Percentiles rank a stretch among this genome's conserved stretches.
Conservation (phyloP, 1,140 invertebrate species). For the Brachionus paranguensis region DNA sequence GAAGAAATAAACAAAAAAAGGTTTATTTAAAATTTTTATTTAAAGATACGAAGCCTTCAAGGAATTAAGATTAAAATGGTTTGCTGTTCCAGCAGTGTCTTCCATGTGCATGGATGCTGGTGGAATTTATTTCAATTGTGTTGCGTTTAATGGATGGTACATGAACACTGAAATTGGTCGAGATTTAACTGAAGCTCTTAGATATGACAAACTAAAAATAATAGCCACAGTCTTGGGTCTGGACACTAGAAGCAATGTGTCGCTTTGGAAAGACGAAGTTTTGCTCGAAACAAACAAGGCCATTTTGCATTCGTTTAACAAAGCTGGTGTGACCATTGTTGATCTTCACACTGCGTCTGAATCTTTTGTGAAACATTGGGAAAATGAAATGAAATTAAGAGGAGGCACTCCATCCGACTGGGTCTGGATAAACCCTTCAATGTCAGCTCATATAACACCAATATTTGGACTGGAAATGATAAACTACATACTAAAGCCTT, state of each 20-base stretch:
- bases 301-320: conserved; percentile 82
- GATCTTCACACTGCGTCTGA: conserved; percentile 93
- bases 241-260: conserved; percentile 72
- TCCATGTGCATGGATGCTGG: conserved; percentile 88
- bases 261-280: conserved; percentile 85
- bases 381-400: conserved; percentile 79
- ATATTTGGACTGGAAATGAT: conserved; percentile 96
- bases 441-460: conserved; percentile 77
- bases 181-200: conserved; percentile 75
- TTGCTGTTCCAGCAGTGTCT: conserved; percentile 75
- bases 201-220: conserved; percentile 80
- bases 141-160: conserved; percentile 93
- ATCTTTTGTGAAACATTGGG: conserved; percentile 89
- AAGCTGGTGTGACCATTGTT: conserved; percentile 80
- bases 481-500: conserved; percentile 77
- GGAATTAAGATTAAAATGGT: conserved; percentile 80
- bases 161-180: conserved; percentile 90
- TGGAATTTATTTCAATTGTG: conserved; percentile 84
- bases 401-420: conserved; percentile 90
- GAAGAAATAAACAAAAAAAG: no score
- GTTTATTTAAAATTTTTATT: neutral
- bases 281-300: conserved; percentile 82
- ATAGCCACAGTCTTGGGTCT: conserved; percentile 77
- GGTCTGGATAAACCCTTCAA: conserved; percentile 90
- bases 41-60: conserved; percentile 68